Evolutionary conservation across 2,888 invertebrate species (phyloP).

Genomic region (Habrosyne pyritoides): DNA sequence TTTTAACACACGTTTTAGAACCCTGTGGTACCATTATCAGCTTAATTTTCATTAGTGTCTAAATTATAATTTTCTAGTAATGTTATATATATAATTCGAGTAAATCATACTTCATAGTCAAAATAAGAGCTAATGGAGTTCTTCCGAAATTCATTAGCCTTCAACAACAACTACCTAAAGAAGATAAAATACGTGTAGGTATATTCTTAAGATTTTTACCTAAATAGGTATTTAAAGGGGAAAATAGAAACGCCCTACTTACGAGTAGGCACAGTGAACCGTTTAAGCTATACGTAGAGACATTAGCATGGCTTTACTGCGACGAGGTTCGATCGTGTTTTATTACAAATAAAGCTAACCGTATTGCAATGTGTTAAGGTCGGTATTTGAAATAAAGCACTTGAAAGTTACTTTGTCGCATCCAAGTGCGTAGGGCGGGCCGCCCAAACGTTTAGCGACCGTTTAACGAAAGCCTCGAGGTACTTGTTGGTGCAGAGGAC

Average conservation of each 20-base stretch:
- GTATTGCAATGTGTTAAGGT: constrained; percentile 35
- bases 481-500: constrained; percentile 56
- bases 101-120: too few species aligned
- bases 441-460: constrained; percentile 83
- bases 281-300: constrained; percentile 73
- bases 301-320: constrained; percentile 49
- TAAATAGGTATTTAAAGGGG: constrained; percentile 39
- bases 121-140: neutral
- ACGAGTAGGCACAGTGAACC: constrained; percentile 61
- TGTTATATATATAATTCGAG: too few species aligned
- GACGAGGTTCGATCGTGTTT: constrained; percentile 55
- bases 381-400: constrained; percentile 29
- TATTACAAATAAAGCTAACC: constrained; percentile 31
- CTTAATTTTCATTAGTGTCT: too few species aligned
- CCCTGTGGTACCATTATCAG: too few species aligned
- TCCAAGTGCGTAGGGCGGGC: constrained; percentile 77
- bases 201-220: constrained; percentile 13
- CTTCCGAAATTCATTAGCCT: neutral
- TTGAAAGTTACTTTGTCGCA: constrained; percentile 47
- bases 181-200: constrained; percentile 9
- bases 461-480: constrained; percentile 76
- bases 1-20: too few species aligned
- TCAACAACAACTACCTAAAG: neutral
- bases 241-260: constrained; percentile 62
- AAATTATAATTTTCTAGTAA: too few species aligned